Percentiles rank a stretch among this genome's conserved stretches.
phyloP scores from a whole-genome alignment of 2,797 vertebrate genomes.

The Gymnopithys bicolor region DNA sequence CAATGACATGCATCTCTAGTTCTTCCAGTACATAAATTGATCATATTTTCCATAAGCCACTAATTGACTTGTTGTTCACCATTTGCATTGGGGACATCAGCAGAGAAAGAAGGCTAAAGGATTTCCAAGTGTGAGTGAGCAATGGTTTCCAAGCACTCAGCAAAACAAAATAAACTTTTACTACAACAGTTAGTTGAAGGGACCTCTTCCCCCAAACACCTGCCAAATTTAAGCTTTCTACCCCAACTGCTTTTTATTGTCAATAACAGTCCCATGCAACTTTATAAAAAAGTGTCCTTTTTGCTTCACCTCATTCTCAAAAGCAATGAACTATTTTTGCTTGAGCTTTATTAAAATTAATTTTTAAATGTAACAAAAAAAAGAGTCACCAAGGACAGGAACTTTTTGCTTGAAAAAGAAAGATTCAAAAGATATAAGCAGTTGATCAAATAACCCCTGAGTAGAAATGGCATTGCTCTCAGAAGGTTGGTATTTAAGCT shows the following conservation, averaged over 20 bases:
- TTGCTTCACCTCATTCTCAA: slow-evolving; percentile 12
- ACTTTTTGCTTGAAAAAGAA: slow-evolving; percentile 10
- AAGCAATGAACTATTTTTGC: not conserved
- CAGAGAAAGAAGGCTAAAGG: not conserved
- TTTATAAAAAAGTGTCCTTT: slow-evolving; percentile 23
- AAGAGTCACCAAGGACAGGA: not conserved
- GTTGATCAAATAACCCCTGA: not conserved
- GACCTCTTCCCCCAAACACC: not conserved
- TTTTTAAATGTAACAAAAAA: not conserved
- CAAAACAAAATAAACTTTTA: slow-evolving; percentile 28
- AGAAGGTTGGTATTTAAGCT: slow-evolving; percentile 22
- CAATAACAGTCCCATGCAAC: not conserved
- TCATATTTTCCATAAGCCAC: not conserved
- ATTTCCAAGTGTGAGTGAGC: not conserved
- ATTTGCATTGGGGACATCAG: not conserved
- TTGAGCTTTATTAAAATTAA: slow-evolving; percentile 4
- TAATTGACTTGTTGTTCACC: not conserved
- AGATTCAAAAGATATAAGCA: slow-evolving; percentile 9
- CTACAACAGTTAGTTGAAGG: not conserved
- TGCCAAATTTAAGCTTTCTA: slow-evolving; percentile 17
- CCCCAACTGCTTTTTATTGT: not conserved
- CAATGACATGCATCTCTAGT: not conserved
- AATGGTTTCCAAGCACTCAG: not conserved
- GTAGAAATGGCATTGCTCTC: not conserved
- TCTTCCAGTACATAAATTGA: slow-evolving; percentile 28